Evolutionary conservation across 2,888 invertebrate genomes (phyloP).

Genomic region (Phania funesta): DNA sequence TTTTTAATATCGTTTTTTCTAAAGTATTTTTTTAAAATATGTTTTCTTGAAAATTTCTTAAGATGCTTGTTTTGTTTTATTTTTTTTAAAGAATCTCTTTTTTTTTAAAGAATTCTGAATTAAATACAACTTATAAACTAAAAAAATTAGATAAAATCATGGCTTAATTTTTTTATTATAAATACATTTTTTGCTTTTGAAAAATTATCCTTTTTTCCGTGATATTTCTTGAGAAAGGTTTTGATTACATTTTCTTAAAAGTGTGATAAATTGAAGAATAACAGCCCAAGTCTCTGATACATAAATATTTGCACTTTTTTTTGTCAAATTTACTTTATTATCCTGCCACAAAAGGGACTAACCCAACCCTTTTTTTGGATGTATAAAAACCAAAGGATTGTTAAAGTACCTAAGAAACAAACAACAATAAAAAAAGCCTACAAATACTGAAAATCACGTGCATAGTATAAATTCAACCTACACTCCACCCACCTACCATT

Average conservation of each 20-base stretch:
- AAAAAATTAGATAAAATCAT: too few relatives aligned
- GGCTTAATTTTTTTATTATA: too few relatives aligned
- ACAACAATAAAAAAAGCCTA: not conserved
- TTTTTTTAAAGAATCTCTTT: too few relatives aligned
- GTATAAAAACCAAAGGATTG: not conserved
- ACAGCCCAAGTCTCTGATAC: not conserved
- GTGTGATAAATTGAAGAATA: not conserved
- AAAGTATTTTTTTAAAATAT: too few relatives aligned
- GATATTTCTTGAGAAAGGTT: not conserved
- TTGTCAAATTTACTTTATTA: not conserved
- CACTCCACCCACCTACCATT: not conserved
- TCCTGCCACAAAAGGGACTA: not conserved
- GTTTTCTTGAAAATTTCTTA: too few relatives aligned
- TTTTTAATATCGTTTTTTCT: not conserved
- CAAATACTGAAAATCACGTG: slow-evolving; percentile 54
- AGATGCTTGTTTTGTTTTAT: too few relatives aligned
- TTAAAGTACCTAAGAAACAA: not conserved
- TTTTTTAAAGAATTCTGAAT: too few relatives aligned
- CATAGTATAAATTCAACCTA: slow-evolving; percentile 17
- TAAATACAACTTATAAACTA: too few relatives aligned
- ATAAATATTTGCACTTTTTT: slow-evolving; percentile 47
- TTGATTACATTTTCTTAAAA: not conserved
- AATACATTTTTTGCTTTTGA: too few relatives aligned
- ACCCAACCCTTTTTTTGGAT: slow-evolving; percentile 32
- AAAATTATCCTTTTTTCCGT: too few relatives aligned